These are phyloP conservation scores for Rhagophthalmus giganteus DNA, from an alignment of 2,888 invertebrate genomes.

Conservation along the genomic window DNA sequence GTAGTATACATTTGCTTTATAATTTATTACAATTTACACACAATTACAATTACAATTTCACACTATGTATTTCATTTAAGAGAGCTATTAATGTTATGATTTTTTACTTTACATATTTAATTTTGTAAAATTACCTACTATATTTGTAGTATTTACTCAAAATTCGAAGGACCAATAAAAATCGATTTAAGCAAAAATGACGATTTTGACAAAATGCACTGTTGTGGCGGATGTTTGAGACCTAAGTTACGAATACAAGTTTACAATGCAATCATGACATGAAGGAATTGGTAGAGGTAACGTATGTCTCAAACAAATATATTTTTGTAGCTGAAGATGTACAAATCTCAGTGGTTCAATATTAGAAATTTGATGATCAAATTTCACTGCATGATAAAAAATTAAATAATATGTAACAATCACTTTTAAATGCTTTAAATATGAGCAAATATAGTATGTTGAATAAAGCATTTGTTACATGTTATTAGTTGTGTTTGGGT, in stretches of 20 bases:
- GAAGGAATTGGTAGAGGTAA: constrained; percentile 3
- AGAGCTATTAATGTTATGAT: too few relatives aligned
- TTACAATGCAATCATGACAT: neutral
- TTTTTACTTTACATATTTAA: too few relatives aligned
- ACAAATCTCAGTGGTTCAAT: constrained; percentile 56
- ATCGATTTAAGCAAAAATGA: too few relatives aligned
- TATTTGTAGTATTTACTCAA: too few relatives aligned
- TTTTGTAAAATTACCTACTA: too few relatives aligned
- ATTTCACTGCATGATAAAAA: constrained; percentile 51
- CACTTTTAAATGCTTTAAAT: neutral
- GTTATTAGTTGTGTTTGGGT: constrained; percentile 55
- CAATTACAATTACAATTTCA: too few relatives aligned
- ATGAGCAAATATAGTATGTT: too few relatives aligned
- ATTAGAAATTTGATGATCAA: constrained; percentile 55
- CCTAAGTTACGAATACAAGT: constrained; percentile 15
- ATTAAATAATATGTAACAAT: constrained; percentile 49
- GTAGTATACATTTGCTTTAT: too few relatives aligned
- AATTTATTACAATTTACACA: too few relatives aligned
- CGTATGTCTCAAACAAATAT: constrained; percentile 21
- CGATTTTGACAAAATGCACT: constrained; percentile 42
- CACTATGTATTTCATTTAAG: too few relatives aligned
- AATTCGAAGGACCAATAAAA: too few relatives aligned
- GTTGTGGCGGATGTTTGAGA: constrained; percentile 41
- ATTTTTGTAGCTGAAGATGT: constrained; percentile 40
- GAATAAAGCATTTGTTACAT: constrained; percentile 49